Percentiles rank a stretch among this genome's conserved stretches.
phyloP scores from a whole-genome alignment of 2,113 vertebrate species.

The Sakesphorus luctuosus region DNA sequence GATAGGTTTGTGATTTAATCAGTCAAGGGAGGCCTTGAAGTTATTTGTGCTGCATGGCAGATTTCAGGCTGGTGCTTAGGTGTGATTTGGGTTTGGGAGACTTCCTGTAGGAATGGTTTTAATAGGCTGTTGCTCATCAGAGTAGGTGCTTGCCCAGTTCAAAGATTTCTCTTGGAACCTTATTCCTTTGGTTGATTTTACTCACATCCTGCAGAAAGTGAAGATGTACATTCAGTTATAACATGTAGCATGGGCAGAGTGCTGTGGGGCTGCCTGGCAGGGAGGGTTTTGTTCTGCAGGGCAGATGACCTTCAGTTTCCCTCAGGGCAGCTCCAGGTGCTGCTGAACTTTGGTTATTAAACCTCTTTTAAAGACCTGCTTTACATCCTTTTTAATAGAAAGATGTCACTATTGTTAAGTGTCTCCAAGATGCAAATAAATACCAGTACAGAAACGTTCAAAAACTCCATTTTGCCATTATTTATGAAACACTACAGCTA shows the following conservation, averaged over 20 bases:
- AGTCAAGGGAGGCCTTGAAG: neutral
- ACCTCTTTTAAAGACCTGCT: neutral
- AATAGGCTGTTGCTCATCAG: neutral
- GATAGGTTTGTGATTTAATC: constrained; percentile 4
- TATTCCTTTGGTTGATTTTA: neutral
- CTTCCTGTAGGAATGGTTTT: neutral
- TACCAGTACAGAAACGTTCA: neutral
- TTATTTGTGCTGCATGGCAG: neutral
- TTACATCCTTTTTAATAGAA: neutral
- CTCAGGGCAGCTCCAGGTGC: neutral
- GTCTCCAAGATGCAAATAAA: neutral
- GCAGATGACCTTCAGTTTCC: neutral
- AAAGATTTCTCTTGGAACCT: neutral
- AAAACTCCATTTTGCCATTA: fast-evolving
- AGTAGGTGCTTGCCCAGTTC: neutral
- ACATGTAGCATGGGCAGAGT: neutral
- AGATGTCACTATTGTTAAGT: neutral
- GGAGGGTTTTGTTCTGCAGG: neutral
- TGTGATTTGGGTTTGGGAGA: neutral
- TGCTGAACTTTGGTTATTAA: neutral
- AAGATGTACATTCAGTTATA: neutral
- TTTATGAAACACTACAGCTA: neutral
- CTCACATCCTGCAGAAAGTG: neutral
- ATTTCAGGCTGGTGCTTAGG: neutral
- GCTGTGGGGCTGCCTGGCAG: neutral